phyloP scores from a whole-genome alignment of 2,888 invertebrate species.

The Mayetiola destructor region DNA sequence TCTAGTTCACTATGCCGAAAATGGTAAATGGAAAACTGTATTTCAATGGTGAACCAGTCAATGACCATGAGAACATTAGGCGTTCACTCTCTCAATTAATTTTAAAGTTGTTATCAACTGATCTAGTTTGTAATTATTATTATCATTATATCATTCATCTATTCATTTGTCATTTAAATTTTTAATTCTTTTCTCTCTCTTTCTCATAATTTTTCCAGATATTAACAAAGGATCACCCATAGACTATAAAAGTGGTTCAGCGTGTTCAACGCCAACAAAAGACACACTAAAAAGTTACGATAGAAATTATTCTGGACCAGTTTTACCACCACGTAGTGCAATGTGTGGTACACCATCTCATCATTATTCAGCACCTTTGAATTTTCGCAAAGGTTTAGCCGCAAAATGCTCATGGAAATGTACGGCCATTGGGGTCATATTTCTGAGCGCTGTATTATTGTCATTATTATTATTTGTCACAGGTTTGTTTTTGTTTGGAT shows the following conservation, averaged over 20 bases:
- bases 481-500: slow-evolving; percentile 38
- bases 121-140: too few species aligned
- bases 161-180: slow-evolving; percentile 17
- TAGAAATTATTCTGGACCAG: slow-evolving; percentile 54
- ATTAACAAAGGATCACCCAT: slow-evolving; percentile 72
- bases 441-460: slow-evolving; percentile 66
- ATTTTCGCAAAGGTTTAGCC: slow-evolving; percentile 73
- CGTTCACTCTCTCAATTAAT: too few species aligned
- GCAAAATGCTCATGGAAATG: slow-evolving; percentile 86
- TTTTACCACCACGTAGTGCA: slow-evolving; percentile 51
- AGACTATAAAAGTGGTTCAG: slow-evolving; percentile 74
- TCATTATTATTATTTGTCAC: slow-evolving; percentile 76
- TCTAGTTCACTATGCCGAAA: too few species aligned
- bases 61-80: too few species aligned
- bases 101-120: too few species aligned
- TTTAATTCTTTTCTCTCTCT: too few species aligned
- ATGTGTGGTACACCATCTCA: slow-evolving; percentile 45
- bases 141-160: slow-evolving; percentile 5
- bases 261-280: slow-evolving; percentile 77
- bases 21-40: too few species aligned
- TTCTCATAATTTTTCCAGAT: slow-evolving; percentile 55
- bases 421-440: slow-evolving; percentile 74
- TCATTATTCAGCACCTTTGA: slow-evolving; percentile 68
- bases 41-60: too few species aligned
- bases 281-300: slow-evolving; percentile 45